Evolutionary conservation across 1,140 invertebrate species (phyloP).

Genomic region (Drosophila rhopaloa): DNA sequence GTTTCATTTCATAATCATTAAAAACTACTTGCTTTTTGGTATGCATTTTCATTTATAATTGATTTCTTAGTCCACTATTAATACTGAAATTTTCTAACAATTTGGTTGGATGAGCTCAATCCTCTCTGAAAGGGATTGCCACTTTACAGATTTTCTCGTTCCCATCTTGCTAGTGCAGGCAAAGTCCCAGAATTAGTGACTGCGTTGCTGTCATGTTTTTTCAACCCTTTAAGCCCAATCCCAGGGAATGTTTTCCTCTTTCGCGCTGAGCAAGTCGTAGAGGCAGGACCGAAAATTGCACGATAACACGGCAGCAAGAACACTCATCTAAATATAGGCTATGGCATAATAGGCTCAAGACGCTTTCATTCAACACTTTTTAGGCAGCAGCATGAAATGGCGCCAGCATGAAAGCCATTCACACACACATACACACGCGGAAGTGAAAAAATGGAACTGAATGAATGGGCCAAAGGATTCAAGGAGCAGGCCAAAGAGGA

Average conservation of each 20-base stretch:
- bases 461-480: constrained; percentile 7
- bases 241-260: constrained; percentile 38
- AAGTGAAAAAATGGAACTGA: constrained; percentile 6
- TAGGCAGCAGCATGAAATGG: constrained; percentile 74
- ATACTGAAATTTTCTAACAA: neutral
- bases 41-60: too few relatives aligned
- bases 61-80: too few relatives aligned
- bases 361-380: constrained; percentile 80
- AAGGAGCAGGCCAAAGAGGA: constrained; percentile 43
- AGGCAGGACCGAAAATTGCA: constrained; percentile 55
- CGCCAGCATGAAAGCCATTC: constrained; percentile 65
- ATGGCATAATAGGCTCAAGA: constrained; percentile 77
- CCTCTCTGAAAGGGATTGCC: constrained; percentile 1
- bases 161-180: neutral
- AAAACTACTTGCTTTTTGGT: too few relatives aligned
- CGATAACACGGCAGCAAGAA: constrained; percentile 50
- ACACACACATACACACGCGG: constrained; percentile 7
- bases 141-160: constrained; percentile 5
- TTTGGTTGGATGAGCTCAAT: neutral
- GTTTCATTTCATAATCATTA: too few relatives aligned
- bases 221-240: constrained; percentile 45
- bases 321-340: constrained; percentile 46
- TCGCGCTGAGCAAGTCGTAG: constrained; percentile 43
- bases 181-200: constrained; percentile 8
- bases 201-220: constrained; percentile 13